phyloP scores from a whole-genome alignment of 2,113 vertebrate genomes.

The Scolopax mira region DNA sequence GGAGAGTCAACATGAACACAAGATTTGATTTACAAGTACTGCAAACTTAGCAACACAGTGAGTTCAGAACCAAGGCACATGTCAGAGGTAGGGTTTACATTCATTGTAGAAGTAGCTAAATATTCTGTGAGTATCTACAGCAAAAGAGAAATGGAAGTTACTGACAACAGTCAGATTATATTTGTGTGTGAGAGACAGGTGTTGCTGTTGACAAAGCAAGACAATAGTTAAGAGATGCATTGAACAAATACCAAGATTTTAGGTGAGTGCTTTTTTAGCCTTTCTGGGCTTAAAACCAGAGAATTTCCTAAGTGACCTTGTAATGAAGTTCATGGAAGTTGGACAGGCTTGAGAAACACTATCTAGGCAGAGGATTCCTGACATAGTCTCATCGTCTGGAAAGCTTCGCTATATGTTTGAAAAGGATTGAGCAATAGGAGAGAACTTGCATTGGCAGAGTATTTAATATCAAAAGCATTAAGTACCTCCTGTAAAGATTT shows the following conservation, averaged over 20 bases:
- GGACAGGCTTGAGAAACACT: background rate
- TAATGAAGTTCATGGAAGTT: background rate
- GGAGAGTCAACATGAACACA: background rate
- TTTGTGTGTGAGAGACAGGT: background rate
- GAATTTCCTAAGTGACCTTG: background rate
- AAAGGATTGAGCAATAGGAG: constrained; percentile 25
- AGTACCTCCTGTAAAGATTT: constrained; percentile 57
- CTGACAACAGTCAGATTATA: background rate
- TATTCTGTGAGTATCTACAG: background rate
- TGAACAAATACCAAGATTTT: background rate
- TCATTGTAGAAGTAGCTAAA: background rate
- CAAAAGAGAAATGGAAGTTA: background rate
- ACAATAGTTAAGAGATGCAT: background rate
- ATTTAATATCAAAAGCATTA: constrained; percentile 59
- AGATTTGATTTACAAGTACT: background rate
- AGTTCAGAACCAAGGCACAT: background rate
- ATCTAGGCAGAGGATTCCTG: constrained; percentile 13
- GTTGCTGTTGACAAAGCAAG: background rate
- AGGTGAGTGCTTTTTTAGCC: background rate
- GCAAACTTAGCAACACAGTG: background rate
- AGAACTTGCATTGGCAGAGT: constrained; percentile 30
- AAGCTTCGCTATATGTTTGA: background rate
- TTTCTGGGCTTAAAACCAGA: background rate
- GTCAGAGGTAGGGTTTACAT: background rate
- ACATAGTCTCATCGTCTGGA: constrained; percentile 5